Evolutionary conservation across 1,140 invertebrate genomes (phyloP).

Genomic region (Acyrthosiphon pisum): DNA sequence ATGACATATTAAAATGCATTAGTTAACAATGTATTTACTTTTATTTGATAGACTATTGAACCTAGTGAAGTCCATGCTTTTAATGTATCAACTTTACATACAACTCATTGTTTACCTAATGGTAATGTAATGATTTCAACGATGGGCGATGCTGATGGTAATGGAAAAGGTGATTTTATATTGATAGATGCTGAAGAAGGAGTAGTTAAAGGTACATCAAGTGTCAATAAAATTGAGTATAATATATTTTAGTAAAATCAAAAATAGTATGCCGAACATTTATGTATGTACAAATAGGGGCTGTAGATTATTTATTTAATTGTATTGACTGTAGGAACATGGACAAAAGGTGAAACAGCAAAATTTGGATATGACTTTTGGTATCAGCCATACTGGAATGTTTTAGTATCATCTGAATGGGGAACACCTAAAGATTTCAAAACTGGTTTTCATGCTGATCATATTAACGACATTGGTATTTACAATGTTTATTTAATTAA

Average conservation of each 20-base stretch:
- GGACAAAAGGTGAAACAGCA: slow-evolving; percentile 67
- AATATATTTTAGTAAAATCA: background rate
- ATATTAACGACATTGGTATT: slow-evolving; percentile 66
- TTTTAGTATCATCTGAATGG: slow-evolving; percentile 93
- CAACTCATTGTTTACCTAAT: slow-evolving; percentile 88
- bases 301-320: background rate
- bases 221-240: background rate
- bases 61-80: slow-evolving; percentile 76
- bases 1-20: background rate
- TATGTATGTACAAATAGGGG: background rate
- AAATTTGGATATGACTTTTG: slow-evolving; percentile 87
- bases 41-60: slow-evolving; percentile 70
- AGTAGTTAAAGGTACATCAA: slow-evolving; percentile 70
- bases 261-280: background rate
- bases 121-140: slow-evolving; percentile 95
- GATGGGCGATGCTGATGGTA: slow-evolving; percentile 83
- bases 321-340: slow-evolving; percentile 58
- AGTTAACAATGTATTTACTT: background rate
- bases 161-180: slow-evolving; percentile 87
- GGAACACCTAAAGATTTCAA: slow-evolving; percentile 85
- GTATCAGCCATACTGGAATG: slow-evolving; percentile 95
- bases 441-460: slow-evolving; percentile 74
- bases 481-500: background rate
- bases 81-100: slow-evolving; percentile 86
- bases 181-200: slow-evolving; percentile 86